Evolutionary conservation across 2,888 invertebrate species (phyloP).

Genomic region (Trissolcus brochymenae): DNA sequence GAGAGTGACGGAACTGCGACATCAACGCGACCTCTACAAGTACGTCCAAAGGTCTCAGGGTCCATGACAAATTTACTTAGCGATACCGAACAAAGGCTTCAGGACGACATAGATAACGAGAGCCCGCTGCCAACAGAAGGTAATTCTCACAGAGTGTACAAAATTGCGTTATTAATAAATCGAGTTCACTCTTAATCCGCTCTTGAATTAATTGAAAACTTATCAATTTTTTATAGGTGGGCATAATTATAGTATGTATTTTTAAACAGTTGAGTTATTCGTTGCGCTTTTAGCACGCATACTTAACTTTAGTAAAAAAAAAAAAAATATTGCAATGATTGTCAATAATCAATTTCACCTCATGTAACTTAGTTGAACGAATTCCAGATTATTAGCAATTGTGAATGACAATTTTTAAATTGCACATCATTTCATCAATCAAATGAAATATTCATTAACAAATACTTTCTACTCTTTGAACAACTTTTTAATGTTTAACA

Average conservation of each 20-base stretch:
- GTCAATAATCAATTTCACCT: conserved; percentile 9
- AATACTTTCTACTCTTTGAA: too few species aligned
- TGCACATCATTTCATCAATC: background rate
- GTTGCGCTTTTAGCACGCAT: conserved; percentile 63
- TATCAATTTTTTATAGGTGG: conserved; percentile 65
- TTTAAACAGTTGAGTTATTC: conserved; percentile 63
- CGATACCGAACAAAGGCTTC: conserved; percentile 69
- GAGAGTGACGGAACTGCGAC: conserved; percentile 82
- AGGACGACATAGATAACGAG: conserved; percentile 66
- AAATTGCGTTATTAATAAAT: background rate
- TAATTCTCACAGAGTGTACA: conserved; percentile 59
- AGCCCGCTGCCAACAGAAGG: conserved; percentile 73
- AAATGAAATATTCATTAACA: too few species aligned
- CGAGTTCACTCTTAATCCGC: conserved; percentile 6
- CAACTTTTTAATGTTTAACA: too few species aligned
- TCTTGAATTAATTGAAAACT: conserved; percentile 26
- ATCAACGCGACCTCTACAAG: conserved; percentile 69
- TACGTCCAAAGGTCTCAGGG: conserved; percentile 73
- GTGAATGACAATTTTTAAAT: background rate
- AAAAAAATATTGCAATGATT: conserved; percentile 23
- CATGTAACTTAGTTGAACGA: conserved; percentile 1
- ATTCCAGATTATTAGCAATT: background rate
- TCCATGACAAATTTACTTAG: conserved; percentile 74
- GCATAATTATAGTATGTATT: conserved; percentile 69
- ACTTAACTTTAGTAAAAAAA: conserved; percentile 39